Evolutionary conservation across 2,888 invertebrate genomes (phyloP), one percentile per base, ranked within the genome.

Genomic region (Dione juno): DNA sequence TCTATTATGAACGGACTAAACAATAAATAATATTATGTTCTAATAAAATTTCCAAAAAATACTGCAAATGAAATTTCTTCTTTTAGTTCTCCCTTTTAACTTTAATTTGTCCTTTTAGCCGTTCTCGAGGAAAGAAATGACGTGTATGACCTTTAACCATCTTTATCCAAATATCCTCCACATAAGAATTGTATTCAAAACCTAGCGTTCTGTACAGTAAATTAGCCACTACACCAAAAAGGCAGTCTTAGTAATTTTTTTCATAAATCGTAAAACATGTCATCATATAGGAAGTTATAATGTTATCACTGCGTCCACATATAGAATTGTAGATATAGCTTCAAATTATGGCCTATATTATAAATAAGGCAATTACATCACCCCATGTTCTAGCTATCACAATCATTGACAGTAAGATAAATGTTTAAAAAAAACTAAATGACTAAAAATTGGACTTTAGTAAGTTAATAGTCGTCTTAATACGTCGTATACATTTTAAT

Each of bases 341-440:
- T 13, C 28, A 21, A 41, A 21, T 28, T n/a, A 43, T 43, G 21
- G n/a, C 43, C 59, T 61, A 28, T n/a, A 40, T 59, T 16, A 35
- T 16, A 28, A 11, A n/a, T 45, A 45, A 61, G 45, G 61, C 61
- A 45, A 61, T 61, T 61, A 10, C 61, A 61, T 45, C n/a, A 43
- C 61, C 61, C 45, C 35, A 61, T 43, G 16, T 35, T 16, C n/a
- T 45, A n/a, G 28, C 43, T 61, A 61, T 61, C 45, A 45, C 61
- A 61, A 45, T 61, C 11, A 9, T 59, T 41, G 61, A 45, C 16
- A 7, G 28, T 53, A 57, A 37, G 37, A 50, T n/a, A n/a, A n/a
- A n/a, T n/a, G n/a, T 48, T 9, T 48, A 1, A 48, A 16, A 3
- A 28, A 28, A 28, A 28, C 28, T 35, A 53, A 53, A 53, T 53